These are phyloP conservation scores for Falco punctatus DNA, from an alignment of 2,113 vertebrate species.

Conservation along the genomic window DNA sequence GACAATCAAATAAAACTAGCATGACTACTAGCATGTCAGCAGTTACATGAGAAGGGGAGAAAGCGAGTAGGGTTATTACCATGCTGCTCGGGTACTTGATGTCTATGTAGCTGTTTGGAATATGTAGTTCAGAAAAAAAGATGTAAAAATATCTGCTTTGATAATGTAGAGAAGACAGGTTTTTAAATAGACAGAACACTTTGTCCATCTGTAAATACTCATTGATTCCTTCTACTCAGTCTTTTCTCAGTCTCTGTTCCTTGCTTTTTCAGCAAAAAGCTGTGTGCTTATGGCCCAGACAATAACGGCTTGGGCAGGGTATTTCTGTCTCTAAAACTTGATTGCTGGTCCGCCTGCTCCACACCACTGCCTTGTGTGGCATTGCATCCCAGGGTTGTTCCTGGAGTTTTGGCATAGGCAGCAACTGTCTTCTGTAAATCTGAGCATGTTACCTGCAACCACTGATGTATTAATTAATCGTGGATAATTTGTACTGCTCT, in stretches of 20 bases:
- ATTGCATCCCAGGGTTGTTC: not conserved
- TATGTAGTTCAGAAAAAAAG: not conserved
- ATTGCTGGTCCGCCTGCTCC: not conserved
- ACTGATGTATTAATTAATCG: not conserved
- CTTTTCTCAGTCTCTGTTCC: not conserved
- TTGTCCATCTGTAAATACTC: not conserved
- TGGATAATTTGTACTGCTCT: not conserved
- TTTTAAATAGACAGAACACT: not conserved
- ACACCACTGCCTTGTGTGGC: not conserved
- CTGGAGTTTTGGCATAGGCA: not conserved
- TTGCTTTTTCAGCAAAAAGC: not conserved
- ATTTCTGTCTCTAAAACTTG: not conserved
- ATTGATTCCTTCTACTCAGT: not conserved
- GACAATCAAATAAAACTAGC: not conserved
- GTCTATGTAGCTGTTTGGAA: not conserved
- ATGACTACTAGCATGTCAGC: not conserved
- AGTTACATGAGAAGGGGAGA: not conserved
- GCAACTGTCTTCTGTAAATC: not conserved
- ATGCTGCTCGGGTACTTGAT: rapidly evolving
- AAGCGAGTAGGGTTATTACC: not conserved
- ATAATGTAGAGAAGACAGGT: not conserved
- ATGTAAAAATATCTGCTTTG: not conserved
- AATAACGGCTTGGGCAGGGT: not conserved
- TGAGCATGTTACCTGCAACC: not conserved
- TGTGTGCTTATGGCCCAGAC: not conserved